Conservation (phyloP, 2,113 vertebrate genomes). For the Rallus limicola region DNA sequence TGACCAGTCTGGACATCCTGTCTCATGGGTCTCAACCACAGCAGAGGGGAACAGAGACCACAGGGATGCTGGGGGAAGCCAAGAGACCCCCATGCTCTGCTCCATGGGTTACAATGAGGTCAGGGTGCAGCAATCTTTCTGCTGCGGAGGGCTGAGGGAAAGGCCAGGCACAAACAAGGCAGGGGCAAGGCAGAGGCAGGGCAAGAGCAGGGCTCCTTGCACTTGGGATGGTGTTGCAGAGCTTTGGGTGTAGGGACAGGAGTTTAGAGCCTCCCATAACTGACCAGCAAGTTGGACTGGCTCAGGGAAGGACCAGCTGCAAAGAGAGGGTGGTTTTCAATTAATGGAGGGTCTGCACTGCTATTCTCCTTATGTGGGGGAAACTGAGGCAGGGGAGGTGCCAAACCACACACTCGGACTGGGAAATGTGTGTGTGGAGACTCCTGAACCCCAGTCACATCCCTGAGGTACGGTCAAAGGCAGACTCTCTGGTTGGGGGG, state of each 20-base stretch:
- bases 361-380: fast-evolving
- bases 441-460: neutral
- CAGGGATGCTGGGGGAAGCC: fast-evolving
- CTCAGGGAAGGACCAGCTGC: neutral
- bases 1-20: neutral
- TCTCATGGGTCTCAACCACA: neutral
- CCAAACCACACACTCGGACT: fast-evolving
- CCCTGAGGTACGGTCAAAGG: neutral
- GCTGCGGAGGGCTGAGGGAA: neutral
- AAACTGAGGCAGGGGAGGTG: neutral
- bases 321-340: neutral
- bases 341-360: fast-evolving
- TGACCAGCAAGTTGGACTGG: no score
- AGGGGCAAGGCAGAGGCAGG: neutral
- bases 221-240: neutral
- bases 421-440: neutral
- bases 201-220: neutral
- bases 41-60: neutral
- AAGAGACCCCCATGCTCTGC: neutral
- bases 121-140: neutral
- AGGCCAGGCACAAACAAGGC: neutral
- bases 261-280: neutral
- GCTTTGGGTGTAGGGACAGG: neutral
- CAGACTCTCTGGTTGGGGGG: fast-evolving
- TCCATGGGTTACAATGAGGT: fast-evolving